These are phyloP conservation scores for Mechanitis messenoides DNA, from an alignment of 2,888 invertebrate genomes.

Conservation along the genomic window DNA sequence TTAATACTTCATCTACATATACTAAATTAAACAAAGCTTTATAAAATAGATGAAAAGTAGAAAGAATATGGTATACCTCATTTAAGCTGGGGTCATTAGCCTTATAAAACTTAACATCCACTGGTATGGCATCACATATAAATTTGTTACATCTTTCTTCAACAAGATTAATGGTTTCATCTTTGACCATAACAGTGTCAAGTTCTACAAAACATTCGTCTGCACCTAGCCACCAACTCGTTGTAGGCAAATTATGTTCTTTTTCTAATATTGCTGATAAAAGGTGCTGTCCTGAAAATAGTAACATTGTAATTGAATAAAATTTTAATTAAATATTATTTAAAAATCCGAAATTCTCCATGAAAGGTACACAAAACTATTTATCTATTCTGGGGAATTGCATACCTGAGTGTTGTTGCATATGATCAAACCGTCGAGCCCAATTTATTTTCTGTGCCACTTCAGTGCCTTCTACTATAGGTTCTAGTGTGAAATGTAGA, in stretches of 20 bases:
- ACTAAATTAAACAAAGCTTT: neutral
- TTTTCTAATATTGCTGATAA: constrained; percentile 86
- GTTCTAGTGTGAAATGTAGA: constrained; percentile 81
- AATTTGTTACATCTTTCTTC: constrained; percentile 82
- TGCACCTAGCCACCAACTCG: constrained; percentile 89
- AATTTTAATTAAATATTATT: too few species aligned
- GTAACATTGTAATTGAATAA: neutral
- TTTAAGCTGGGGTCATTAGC: constrained; percentile 78
- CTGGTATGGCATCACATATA: constrained; percentile 79
- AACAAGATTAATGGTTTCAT: constrained; percentile 67
- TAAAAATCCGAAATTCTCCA: too few species aligned
- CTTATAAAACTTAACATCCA: constrained; percentile 79
- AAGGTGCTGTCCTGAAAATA: constrained; percentile 84
- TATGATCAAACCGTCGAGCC: constrained; percentile 88
- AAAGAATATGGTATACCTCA: constrained; percentile 42
- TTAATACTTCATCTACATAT: too few species aligned
- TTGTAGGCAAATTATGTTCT: constrained; percentile 81
- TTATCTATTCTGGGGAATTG: too few species aligned
- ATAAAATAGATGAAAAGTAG: neutral
- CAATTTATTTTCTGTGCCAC: constrained; percentile 84
- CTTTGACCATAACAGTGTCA: constrained; percentile 70
- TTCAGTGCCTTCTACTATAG: constrained; percentile 77
- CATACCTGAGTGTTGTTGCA: constrained; percentile 93
- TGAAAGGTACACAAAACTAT: too few species aligned
- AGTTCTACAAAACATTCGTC: constrained; percentile 84